A percentile compares a stretch with the other conserved stretches of the same genome.
Evolutionary conservation across 2,888 invertebrate genomes (phyloP).

Genomic region (Trichogramma evanescens): DNA sequence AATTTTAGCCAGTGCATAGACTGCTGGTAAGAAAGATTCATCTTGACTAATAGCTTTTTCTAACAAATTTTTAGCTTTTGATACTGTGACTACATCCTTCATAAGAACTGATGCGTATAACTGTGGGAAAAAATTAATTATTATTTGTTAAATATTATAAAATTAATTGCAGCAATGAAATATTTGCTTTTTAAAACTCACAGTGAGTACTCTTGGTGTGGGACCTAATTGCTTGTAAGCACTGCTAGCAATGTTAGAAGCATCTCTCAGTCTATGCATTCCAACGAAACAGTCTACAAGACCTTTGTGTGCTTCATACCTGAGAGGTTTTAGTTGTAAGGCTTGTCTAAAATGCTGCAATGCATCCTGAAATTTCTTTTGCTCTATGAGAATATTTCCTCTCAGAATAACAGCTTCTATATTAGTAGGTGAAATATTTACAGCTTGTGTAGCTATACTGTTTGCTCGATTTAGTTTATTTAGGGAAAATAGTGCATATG

Average conservation of each 20-base stretch:
- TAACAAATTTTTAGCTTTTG: constrained; percentile 61
- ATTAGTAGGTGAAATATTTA: constrained; percentile 57
- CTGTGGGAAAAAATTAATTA: constrained; percentile 47
- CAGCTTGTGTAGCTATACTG: constrained; percentile 69
- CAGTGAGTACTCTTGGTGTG: constrained; percentile 66
- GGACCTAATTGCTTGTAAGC: constrained; percentile 67
- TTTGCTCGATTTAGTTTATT: constrained; percentile 63
- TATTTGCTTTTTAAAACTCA: constrained; percentile 42
- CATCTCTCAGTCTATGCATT: constrained; percentile 63
- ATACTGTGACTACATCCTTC: constrained; percentile 57
- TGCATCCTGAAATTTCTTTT: constrained; percentile 62
- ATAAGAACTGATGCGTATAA: constrained; percentile 68
- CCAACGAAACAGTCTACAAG: constrained; percentile 68
- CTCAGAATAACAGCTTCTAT: constrained; percentile 69
- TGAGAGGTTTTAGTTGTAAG: constrained; percentile 55
- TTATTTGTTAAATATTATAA: background rate
- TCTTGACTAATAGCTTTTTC: constrained; percentile 69
- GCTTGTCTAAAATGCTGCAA: constrained; percentile 63
- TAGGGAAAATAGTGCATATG: constrained; percentile 60
- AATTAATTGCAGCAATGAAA: background rate
- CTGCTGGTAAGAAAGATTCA: constrained; percentile 64
- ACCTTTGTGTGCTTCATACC: constrained; percentile 73
- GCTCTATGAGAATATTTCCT: constrained; percentile 60
- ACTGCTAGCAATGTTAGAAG: constrained; percentile 63
- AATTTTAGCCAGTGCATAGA: constrained; percentile 65